A percentile compares a stretch with the other conserved stretches of the same genome.
phyloP scores from a whole-genome alignment of 1,140 invertebrate species.

The Drosophila parvula region DNA sequence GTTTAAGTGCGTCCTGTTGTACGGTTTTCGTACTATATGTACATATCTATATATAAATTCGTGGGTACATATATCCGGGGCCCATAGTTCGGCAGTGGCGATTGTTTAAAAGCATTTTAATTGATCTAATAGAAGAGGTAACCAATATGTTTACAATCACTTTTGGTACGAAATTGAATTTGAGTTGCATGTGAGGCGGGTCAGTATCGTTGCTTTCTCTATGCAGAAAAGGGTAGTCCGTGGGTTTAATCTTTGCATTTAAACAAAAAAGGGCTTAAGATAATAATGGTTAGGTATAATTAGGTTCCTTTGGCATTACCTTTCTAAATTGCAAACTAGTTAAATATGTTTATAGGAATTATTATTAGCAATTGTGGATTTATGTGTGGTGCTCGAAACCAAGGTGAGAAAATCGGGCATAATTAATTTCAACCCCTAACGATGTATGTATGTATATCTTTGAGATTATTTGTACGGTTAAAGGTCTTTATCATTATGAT shows the following conservation, averaged over 20 bases:
- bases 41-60: background rate
- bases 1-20: conserved; percentile 42
- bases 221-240: background rate
- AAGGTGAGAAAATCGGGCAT: conserved; percentile 17
- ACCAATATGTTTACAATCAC: conserved; percentile 21
- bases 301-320: too few species aligned
- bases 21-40: conserved; percentile 12
- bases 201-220: conserved; percentile 5
- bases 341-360: background rate
- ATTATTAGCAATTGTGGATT: background rate
- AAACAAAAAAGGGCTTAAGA: too few species aligned
- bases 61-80: background rate
- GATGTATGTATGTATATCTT: background rate
- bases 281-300: too few species aligned
- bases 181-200: background rate
- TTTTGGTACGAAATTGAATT: conserved; percentile 23
- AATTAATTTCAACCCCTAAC: conserved; percentile 12
- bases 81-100: background rate
- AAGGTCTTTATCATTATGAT: conserved; percentile 27
- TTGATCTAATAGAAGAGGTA: conserved; percentile 39
- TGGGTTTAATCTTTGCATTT: background rate
- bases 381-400: background rate
- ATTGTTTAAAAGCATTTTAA: conserved; percentile 40
- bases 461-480: conserved; percentile 23
- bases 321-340: background rate